Evolutionary conservation across 2,888 invertebrate genomes (phyloP).

Genomic region (Perithous albicinctus): DNA sequence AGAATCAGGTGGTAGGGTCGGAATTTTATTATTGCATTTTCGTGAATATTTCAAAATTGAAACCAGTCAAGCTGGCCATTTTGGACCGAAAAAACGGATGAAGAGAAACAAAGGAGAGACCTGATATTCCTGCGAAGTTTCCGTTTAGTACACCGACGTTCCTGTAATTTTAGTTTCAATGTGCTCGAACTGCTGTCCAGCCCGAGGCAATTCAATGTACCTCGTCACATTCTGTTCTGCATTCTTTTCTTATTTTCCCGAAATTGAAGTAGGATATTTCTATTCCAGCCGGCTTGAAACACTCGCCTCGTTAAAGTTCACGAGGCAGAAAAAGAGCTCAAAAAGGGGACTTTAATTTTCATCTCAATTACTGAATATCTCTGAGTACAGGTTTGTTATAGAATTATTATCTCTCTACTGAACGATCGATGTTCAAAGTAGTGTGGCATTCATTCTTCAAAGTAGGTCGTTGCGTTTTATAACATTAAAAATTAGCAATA

Average conservation of each 20-base stretch:
- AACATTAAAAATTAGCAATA: neutral
- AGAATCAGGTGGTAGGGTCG: neutral
- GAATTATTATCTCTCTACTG: neutral
- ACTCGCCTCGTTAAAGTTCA: neutral
- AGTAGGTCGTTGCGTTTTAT: neutral
- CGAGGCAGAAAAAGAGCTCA: neutral
- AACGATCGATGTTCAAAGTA: neutral
- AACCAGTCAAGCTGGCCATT: neutral
- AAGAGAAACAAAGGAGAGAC: neutral
- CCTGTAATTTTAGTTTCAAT: neutral
- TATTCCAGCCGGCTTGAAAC: neutral
- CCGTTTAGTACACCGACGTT: neutral
- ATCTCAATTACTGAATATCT: neutral
- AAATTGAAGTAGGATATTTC: neutral
- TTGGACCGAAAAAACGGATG: neutral
- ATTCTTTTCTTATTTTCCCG: neutral
- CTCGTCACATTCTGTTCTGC: neutral
- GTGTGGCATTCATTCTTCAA: neutral
- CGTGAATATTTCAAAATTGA: slow-evolving; percentile 13
- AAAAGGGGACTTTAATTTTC: neutral
- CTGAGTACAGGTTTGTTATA: neutral
- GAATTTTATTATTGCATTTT: slow-evolving; percentile 17
- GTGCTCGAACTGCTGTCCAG: neutral
- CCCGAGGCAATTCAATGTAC: neutral
- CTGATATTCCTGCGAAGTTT: slow-evolving; percentile 1